Evolutionary conservation across 1,140 invertebrate species (phyloP).

Genomic region (Papilio machaon): DNA sequence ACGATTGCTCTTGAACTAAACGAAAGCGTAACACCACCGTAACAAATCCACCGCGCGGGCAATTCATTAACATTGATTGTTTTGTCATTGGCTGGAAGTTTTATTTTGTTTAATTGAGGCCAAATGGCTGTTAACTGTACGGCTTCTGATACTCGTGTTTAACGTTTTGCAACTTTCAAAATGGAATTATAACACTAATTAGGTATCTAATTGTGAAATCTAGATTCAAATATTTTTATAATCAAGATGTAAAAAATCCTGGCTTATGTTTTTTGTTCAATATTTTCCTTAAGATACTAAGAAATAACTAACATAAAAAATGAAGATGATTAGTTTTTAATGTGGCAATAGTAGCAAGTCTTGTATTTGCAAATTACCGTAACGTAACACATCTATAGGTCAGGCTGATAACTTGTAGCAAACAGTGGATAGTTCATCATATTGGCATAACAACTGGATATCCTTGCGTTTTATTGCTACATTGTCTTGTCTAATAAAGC

Average conservation of each 20-base stretch:
- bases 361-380: not conserved
- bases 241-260: not conserved
- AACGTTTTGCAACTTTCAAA: constrained; percentile 22
- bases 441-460: not conserved
- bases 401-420: constrained; percentile 1
- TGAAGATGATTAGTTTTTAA: too few relatives aligned
- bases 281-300: too few relatives aligned
- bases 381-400: constrained; percentile 8
- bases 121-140: constrained; percentile 60
- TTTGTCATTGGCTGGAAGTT: constrained; percentile 67
- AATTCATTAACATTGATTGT: constrained; percentile 66
- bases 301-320: too few relatives aligned
- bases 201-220: not conserved
- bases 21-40: constrained; percentile 22
- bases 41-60: constrained; percentile 50
- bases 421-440: constrained; percentile 20
- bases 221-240: not conserved
- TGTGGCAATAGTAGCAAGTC: not conserved
- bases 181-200: constrained; percentile 11
- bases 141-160: constrained; percentile 36
- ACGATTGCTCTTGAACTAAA: constrained; percentile 14
- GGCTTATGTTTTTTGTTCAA: not conserved
- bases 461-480: constrained; percentile 19
- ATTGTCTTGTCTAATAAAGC: constrained; percentile 20
- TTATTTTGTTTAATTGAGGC: constrained; percentile 69